Percentiles rank a stretch among this genome's conserved stretches.
These are phyloP conservation scores for Melanchra persicariae DNA, from an alignment of 2,888 invertebrate species.

Conservation along the genomic window DNA sequence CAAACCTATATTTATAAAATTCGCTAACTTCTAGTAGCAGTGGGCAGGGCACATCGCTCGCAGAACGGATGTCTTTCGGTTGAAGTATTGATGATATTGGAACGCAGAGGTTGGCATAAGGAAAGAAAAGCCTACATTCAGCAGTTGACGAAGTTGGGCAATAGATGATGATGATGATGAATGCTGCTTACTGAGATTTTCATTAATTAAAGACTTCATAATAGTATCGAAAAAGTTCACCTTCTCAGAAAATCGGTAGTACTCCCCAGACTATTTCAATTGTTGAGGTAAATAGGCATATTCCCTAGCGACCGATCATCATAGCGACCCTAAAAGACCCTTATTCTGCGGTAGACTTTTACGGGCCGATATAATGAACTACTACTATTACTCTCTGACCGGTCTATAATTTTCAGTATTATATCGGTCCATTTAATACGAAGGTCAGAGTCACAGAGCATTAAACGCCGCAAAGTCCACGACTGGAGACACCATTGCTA, in stretches of 20 bases:
- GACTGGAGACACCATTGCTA: neutral
- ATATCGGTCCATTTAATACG: constrained; percentile 38
- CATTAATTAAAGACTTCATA: neutral
- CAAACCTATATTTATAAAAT: too few species aligned
- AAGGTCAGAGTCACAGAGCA: constrained; percentile 13
- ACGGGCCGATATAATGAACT: constrained; percentile 50
- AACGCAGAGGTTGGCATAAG: too few species aligned
- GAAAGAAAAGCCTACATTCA: too few species aligned
- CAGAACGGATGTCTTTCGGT: neutral
- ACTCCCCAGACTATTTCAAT: constrained; percentile 19
- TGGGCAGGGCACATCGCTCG: too few species aligned
- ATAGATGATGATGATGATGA: too few species aligned
- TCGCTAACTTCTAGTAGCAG: too few species aligned
- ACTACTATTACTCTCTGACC: constrained; percentile 30
- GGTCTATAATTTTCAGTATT: constrained; percentile 44
- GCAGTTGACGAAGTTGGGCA: too few species aligned
- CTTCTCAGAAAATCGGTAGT: constrained; percentile 5
- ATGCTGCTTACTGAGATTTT: neutral
- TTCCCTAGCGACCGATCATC: constrained; percentile 31
- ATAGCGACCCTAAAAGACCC: constrained; percentile 25
- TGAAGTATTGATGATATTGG: neutral
- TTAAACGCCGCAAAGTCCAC: neutral
- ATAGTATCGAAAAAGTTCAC: neutral
- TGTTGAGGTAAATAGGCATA: constrained; percentile 31
- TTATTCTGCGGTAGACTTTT: constrained; percentile 46